Evolutionary conservation across 1,140 invertebrate species (phyloP), one percentile per base, ranked within the genome.

Genomic region (Apis dorsata): DNA sequence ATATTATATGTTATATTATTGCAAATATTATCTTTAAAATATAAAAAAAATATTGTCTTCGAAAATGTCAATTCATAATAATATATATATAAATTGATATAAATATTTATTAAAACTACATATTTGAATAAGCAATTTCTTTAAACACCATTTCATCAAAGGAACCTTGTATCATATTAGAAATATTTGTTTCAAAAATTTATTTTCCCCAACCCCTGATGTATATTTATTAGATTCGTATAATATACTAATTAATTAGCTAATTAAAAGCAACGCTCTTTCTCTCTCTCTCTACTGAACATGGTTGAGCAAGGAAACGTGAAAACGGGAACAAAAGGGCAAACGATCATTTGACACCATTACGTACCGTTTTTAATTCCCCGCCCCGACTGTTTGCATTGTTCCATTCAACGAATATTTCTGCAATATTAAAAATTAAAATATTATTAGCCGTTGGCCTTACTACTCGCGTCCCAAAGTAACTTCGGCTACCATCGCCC

Each of bases 351-450:
- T 9, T 10, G 55, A 9, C 34, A 24, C 12, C 34, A 44, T 44
- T 44, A 44, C 3, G 59, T 62, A 13, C 13, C 34, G 12, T 53
- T 80, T 80, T 65, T 44, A 53, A 62, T 72, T 53, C 59, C 44
- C 8, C 8, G 2, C 28, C 21, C 15, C 11, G 28, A 15, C 15
- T 8, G 28, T 28, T 34, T 8, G 28, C 19, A 53, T 21, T 69
- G 65, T 69, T n/a, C 62, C 4, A 49, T 62, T 57, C 66, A 81
- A 81, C 62, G 72, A 68, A 81, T 71, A 75, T 75, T 57, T 34
- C 62, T 49, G 3, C 53, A 71, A 44, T 44, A 44, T 44, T 44
- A 44, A 44, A 44, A 44, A 44, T 75, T 66, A 34, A 81, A 81
- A 59, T 34, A 63, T 81, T 68, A 81, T 75, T 62, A 75, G 79